These are phyloP conservation scores for Alloscopus bannaensis DNA, from an alignment of 2,888 invertebrate species.

Conservation along the genomic window DNA sequence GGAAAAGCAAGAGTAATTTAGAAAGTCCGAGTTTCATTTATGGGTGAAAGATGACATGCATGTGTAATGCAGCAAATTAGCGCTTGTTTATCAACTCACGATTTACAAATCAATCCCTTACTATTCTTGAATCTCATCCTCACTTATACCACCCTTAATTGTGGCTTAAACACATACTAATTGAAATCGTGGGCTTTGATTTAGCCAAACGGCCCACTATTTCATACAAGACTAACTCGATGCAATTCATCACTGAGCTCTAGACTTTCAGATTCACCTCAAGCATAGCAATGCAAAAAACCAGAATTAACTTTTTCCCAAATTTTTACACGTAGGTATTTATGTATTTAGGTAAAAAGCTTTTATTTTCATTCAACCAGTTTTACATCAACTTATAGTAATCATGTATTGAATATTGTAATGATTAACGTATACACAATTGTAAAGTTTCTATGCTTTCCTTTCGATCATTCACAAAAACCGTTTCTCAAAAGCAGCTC, in stretches of 20 bases:
- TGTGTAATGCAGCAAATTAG: background rate
- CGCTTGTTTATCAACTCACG: conserved; percentile 4
- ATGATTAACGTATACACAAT: too few species aligned
- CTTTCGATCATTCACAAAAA: too few species aligned
- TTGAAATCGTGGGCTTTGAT: conserved; percentile 30
- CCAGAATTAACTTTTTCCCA: too few species aligned
- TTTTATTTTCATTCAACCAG: too few species aligned
- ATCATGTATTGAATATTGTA: too few species aligned
- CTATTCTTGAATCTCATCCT: background rate
- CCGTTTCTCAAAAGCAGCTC: too few species aligned
- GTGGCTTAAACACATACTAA: conserved; percentile 8
- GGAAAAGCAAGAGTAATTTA: too few species aligned
- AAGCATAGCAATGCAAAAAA: conserved; percentile 14
- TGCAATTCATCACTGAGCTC: background rate
- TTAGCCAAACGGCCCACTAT: conserved; percentile 13
- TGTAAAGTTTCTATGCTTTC: too few species aligned
- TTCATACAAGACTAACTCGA: conserved; percentile 31
- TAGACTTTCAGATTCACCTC: background rate
- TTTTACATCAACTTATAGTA: too few species aligned
- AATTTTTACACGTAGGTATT: too few species aligned
- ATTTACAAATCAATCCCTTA: conserved; percentile 2
- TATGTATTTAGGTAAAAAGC: too few species aligned
- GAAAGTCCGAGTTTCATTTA: conserved; percentile 8
- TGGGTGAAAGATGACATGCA: conserved; percentile 10
- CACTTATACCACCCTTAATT: background rate